These are phyloP conservation scores for Drosophila bunnanda DNA, from an alignment of 2,888 invertebrate genomes.

Conservation along the genomic window DNA sequence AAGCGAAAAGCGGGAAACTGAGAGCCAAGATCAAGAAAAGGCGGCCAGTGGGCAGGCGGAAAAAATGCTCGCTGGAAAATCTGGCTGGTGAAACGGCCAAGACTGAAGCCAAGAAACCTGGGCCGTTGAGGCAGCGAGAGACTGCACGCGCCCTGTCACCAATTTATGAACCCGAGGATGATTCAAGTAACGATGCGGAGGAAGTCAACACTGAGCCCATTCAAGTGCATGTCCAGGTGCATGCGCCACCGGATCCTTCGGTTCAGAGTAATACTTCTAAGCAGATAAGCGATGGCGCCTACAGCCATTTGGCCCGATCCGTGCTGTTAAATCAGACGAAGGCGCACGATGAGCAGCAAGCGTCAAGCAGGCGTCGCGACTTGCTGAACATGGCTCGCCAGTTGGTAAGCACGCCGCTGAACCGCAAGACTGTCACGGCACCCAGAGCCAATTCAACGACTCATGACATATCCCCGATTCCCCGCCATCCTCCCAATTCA, in stretches of 20 bases:
- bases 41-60: conserved; percentile 59
- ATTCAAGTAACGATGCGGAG: conserved; percentile 20
- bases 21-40: conserved; percentile 49
- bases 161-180: conserved; percentile 42
- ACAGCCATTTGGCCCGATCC: conserved; percentile 78
- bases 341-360: conserved; percentile 25
- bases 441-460: neutral
- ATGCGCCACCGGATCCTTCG: neutral
- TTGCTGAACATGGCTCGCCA: conserved; percentile 74
- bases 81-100: neutral
- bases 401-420: conserved; percentile 78
- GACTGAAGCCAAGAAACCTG: neutral
- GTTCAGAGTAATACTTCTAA: conserved; percentile 8
- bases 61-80: conserved; percentile 46
- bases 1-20: conserved; percentile 78
- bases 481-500: neutral
- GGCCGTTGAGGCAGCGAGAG: neutral
- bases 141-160: conserved; percentile 47
- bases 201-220: neutral
- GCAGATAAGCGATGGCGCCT: conserved; percentile 46
- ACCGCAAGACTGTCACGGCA: conserved; percentile 32
- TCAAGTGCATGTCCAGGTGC: conserved; percentile 20
- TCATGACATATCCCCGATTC: conserved; percentile 66
- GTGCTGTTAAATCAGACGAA: conserved; percentile 74
- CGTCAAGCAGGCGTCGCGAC: conserved; percentile 41